Evolutionary conservation across 1,140 invertebrate genomes (phyloP).

Genomic region (Rhizoglyphus robini): DNA sequence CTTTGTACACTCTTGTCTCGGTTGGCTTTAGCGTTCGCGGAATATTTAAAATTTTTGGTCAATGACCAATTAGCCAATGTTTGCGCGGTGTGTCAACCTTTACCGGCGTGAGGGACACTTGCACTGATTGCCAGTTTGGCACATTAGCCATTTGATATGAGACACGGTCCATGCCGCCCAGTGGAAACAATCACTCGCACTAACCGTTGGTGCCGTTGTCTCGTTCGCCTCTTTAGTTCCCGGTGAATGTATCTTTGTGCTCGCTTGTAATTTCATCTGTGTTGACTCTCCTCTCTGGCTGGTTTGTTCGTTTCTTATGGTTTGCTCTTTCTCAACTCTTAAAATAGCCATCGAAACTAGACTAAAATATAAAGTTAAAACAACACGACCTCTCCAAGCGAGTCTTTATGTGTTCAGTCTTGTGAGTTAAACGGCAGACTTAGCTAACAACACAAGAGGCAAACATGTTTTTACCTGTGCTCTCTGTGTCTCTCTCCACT

Average conservation of each 20-base stretch:
- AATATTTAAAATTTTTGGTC: no score
- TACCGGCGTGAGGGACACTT: no score
- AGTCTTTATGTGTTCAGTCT: background rate
- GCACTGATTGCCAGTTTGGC: no score
- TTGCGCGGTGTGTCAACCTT: no score
- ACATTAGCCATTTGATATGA: no score
- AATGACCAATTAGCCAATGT: no score
- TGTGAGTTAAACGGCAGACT: background rate
- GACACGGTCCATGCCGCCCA: no score
- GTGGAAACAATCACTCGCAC: no score
- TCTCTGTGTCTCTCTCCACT: background rate
- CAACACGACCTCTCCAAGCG: slow-evolving; percentile 10
- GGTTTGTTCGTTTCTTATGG: background rate
- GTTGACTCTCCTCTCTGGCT: no score
- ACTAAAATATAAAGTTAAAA: slow-evolving; percentile 15
- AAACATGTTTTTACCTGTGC: slow-evolving; percentile 13
- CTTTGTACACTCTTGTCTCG: no score
- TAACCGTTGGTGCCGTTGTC: no score
- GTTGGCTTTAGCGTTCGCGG: no score
- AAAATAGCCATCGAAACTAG: slow-evolving; percentile 15
- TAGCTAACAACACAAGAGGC: background rate
- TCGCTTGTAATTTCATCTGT: background rate
- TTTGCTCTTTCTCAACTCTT: background rate
- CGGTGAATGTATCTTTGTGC: background rate
- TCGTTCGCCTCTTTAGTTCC: background rate